Evolutionary conservation across 1,140 invertebrate species (phyloP), one percentile per base, ranked within the genome.

Genomic region (Orius insidiosus): DNA sequence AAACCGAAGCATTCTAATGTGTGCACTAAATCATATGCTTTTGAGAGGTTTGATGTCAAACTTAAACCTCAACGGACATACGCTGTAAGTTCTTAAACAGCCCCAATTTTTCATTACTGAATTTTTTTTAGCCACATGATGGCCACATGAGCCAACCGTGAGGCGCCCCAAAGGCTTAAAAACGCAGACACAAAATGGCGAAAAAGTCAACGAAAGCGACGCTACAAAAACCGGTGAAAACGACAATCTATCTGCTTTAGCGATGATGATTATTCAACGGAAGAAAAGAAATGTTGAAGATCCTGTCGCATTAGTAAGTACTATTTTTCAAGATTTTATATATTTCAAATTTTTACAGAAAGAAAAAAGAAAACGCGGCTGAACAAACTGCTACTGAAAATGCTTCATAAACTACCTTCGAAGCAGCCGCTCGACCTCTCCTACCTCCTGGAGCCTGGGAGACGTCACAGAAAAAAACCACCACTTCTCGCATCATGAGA

Each of bases 11-110:
- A 47, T 13, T 80, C 85, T 65, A 78, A 82, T 10, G 74, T 90
- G 42, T 93, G 86, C 60, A 90, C 82, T 6, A 89, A 92, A 62
- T 76, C 74, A 9, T 96, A 90, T 63, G 90, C 89, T 40, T 96
- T 95, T 67, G 77, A 88, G 56, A 78, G 75, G 53, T 95, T 87
- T 65, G 75, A 79, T 13, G 72, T 76, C 49, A 74, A 79, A 48
- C 67, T 92, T 7, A 85, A 83, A 63, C 78, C 89, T 51, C 79
- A 84, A 39, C 71, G 90, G 54, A 93, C 85, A 24, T 93, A 90
- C 63, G 80, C 85, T 56, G 78, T 81, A 61, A 67, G 58, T 55
- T 37, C 33, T 34, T n/a, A n/a, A n/a, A n/a, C n/a, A n/a, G n/a
- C n/a, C n/a, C n/a, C n/a, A n/a, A 32, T 39, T 39, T 32, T 16